Conservation (phyloP, 2,888 invertebrate species). For the Icerya purchasi region DNA sequence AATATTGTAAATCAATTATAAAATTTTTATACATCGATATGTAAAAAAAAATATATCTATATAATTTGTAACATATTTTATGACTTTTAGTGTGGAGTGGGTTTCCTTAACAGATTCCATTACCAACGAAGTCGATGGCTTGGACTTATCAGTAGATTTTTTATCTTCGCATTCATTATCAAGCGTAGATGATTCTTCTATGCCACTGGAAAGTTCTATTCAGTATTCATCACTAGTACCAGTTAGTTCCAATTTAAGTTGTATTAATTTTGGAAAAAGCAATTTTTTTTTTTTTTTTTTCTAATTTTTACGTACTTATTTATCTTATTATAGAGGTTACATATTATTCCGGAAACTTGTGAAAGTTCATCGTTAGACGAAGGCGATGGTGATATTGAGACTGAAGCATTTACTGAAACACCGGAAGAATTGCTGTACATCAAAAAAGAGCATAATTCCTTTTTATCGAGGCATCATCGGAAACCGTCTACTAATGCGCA, state of each 20-base stretch:
- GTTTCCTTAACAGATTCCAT: conserved; percentile 29
- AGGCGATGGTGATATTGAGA: conserved; percentile 14
- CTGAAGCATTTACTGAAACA: conserved; percentile 12
- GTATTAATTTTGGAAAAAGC: not conserved
- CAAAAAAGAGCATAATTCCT: conserved; percentile 2
- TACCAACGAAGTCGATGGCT: conserved; percentile 24
- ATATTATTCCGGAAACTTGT: conserved; percentile 15
- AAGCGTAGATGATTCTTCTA: conserved; percentile 9
- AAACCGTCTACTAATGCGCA: conserved; percentile 10
- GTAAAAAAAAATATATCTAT: too few species aligned
- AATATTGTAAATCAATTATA: too few species aligned
- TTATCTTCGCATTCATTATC: conserved; percentile 18
- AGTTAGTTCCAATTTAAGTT: not conserved
- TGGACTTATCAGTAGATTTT: conserved; percentile 28
- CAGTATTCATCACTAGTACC: conserved; percentile 8
- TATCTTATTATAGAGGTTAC: conserved; percentile 11
- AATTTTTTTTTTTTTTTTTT: not conserved
- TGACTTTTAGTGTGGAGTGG: conserved; percentile 28
- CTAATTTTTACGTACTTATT: not conserved
- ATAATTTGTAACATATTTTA: too few species aligned
- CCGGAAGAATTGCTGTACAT: conserved; percentile 5
- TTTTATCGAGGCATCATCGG: conserved; percentile 1
- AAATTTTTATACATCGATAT: too few species aligned
- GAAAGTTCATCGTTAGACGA: conserved; percentile 15
- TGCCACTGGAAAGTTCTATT: conserved; percentile 7